Percentiles rank a stretch among this genome's conserved stretches.
phyloP scores from a whole-genome alignment of 2,888 invertebrate species.

The Aphidoletes aphidimyza region DNA sequence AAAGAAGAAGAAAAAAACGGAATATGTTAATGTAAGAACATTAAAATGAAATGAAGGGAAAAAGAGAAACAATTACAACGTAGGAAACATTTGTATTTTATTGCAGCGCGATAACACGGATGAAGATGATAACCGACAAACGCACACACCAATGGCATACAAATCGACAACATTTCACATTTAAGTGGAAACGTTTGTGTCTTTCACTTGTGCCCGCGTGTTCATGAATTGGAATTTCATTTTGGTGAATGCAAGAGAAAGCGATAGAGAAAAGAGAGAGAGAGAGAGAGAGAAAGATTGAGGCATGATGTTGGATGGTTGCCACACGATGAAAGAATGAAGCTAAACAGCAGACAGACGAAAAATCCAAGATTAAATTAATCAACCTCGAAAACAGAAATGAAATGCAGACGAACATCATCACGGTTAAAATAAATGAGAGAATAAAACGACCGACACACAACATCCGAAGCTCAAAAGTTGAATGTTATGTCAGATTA shows the following conservation, averaged over 20 bases:
- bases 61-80: constrained; percentile 40
- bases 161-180: background rate
- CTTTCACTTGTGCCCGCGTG: too few species aligned
- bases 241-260: background rate
- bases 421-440: constrained; percentile 15
- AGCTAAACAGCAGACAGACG: too few species aligned
- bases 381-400: constrained; percentile 30
- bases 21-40: constrained; percentile 51
- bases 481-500: constrained; percentile 48
- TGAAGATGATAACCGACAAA: constrained; percentile 31
- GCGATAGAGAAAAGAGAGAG: too few species aligned
- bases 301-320: background rate
- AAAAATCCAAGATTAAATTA: constrained; percentile 31
- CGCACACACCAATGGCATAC: background rate
- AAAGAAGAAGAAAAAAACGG: too few species aligned
- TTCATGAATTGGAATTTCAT: too few species aligned
- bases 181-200: background rate
- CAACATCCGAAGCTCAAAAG: constrained; percentile 17
- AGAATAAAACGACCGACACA: background rate
- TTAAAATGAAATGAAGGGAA: constrained; percentile 51
- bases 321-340: too few species aligned
- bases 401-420: background rate
- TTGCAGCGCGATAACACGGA: constrained; percentile 4
- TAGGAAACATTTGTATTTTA: constrained; percentile 44
- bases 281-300: background rate